Evolutionary conservation across 2,113 vertebrate species (phyloP).

Genomic region (Burhinus bistriatus): DNA sequence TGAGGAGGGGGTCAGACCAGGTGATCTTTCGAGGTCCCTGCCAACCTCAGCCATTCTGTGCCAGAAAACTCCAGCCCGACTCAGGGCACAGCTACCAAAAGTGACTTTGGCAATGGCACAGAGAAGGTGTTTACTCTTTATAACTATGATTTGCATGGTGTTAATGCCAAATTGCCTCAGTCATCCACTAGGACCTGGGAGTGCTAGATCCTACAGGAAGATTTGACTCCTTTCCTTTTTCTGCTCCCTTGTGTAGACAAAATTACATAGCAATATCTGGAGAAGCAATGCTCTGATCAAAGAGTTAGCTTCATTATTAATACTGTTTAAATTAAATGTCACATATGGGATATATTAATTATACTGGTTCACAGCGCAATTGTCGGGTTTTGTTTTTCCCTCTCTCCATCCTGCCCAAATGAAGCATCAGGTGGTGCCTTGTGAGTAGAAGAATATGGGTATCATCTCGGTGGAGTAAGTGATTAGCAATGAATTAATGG

Average conservation of each 20-base stretch:
- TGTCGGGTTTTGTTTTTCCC: background rate
- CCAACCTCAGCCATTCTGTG: background rate
- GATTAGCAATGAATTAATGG: slow-evolving; percentile 58
- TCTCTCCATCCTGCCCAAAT: background rate
- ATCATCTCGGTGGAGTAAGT: slow-evolving; percentile 9
- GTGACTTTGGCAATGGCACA: background rate
- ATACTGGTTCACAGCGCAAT: background rate
- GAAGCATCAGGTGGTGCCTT: background rate
- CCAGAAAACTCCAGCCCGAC: background rate
- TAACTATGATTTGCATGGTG: rapidly evolving
- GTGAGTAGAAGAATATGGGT: background rate
- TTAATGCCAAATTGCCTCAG: background rate
- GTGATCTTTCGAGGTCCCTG: background rate
- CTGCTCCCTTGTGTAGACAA: background rate
- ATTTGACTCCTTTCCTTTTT: background rate
- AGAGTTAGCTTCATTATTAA: background rate
- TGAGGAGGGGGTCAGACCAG: background rate
- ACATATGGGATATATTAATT: background rate
- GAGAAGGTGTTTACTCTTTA: background rate
- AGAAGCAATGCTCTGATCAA: background rate
- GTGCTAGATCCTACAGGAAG: background rate
- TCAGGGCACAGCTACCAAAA: background rate
- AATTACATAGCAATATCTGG: background rate
- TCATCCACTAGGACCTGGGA: background rate
- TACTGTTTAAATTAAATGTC: background rate